Evolutionary conservation across 2,888 invertebrate species (phyloP).

Genomic region (Lasioglossum calceatum): DNA sequence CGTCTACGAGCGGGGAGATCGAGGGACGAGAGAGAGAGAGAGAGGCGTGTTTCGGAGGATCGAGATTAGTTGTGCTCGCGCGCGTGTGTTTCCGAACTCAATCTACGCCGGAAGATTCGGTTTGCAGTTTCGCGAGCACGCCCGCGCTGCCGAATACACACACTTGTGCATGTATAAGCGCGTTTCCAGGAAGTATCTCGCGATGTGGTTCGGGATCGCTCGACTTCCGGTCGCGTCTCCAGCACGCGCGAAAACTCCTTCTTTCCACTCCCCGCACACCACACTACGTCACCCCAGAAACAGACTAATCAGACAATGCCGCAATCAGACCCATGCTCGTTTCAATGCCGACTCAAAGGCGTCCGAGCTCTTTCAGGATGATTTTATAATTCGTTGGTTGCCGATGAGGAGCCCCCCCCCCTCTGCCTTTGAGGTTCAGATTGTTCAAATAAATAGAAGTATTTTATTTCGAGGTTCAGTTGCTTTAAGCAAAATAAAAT

Average conservation of each 20-base stretch:
- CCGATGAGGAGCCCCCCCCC: background rate
- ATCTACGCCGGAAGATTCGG: constrained; percentile 76
- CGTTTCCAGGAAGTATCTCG: constrained; percentile 17
- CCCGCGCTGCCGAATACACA: constrained; percentile 19
- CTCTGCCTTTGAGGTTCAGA: no score
- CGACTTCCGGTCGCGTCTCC: constrained; percentile 36
- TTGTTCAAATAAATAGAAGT: no score
- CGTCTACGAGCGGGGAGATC: background rate
- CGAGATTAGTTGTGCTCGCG: constrained; percentile 75
- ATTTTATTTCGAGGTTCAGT: no score
- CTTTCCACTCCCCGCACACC: background rate
- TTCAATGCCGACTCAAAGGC: constrained; percentile 55
- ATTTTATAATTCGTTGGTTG: constrained; percentile 48
- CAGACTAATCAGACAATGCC: constrained; percentile 73
- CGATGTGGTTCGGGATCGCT: constrained; percentile 9
- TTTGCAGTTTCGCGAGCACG: constrained; percentile 69
- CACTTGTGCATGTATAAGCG: background rate
- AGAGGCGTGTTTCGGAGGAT: constrained; percentile 8
- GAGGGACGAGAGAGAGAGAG: background rate
- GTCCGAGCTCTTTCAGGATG: constrained; percentile 30
- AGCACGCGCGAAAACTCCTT: constrained; percentile 14
- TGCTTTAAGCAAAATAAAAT: no score
- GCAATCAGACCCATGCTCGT: constrained; percentile 72
- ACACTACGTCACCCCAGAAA: background rate
- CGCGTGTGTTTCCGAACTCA: constrained; percentile 77